phyloP scores from a whole-genome alignment of 2,113 vertebrate genomes.

The Scopus umbretta region DNA sequence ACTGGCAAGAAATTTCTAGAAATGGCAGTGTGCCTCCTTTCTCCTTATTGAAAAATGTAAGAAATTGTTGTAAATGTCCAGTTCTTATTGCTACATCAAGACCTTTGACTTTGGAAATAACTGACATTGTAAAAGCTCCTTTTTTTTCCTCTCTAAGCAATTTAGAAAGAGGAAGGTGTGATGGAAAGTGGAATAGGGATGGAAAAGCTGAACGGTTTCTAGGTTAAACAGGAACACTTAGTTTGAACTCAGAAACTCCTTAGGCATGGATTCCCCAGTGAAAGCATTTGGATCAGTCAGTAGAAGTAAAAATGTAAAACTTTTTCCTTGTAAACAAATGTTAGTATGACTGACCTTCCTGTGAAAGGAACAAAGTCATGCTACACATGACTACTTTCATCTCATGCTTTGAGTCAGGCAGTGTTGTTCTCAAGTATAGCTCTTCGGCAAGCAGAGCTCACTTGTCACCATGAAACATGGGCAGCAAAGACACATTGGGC shows the following conservation, averaged over 20 bases:
- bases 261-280: neutral
- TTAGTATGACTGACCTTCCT: neutral
- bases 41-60: neutral
- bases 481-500: fast-evolving
- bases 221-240: neutral
- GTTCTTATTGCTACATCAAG: neutral
- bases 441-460: neutral
- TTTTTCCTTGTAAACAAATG: neutral
- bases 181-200: neutral
- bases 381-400: neutral
- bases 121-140: neutral
- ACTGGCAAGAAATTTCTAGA: neutral
- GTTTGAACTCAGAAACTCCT: neutral
- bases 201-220: neutral
- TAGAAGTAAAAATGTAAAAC: neutral
- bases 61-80: neutral
- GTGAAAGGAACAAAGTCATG: neutral
- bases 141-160: neutral
- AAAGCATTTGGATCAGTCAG: neutral
- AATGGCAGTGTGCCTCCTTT: neutral
- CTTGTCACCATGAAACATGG: fast-evolving
- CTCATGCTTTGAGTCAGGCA: neutral
- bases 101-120: neutral
- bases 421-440: neutral
- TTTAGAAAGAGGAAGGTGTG: neutral